phyloP scores from a whole-genome alignment of 2,888 invertebrate genomes.

The Amblyjoppa proteus region DNA sequence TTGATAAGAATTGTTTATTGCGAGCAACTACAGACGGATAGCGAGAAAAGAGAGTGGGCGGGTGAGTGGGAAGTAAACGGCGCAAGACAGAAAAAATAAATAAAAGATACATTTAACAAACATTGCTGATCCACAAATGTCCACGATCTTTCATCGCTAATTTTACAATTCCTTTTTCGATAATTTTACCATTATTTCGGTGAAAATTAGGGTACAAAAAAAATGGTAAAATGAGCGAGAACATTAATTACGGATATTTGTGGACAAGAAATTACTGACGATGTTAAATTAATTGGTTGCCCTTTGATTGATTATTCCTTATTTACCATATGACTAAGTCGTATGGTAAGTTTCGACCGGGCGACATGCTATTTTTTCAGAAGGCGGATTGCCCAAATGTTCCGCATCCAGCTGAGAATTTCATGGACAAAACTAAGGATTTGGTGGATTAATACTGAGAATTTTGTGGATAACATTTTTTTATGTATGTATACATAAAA shows the following conservation, averaged over 20 bases:
- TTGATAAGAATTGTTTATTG: conserved; percentile 5
- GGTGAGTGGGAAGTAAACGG: not conserved
- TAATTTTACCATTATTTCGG: not conserved
- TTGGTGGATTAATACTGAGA: no score
- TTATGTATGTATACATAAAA: no score
- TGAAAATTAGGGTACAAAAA: not conserved
- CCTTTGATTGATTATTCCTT: no score
- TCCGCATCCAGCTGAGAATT: no score
- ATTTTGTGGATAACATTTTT: no score
- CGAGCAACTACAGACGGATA: not conserved
- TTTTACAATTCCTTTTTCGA: not conserved
- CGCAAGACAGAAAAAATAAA: not conserved
- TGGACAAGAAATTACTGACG: not conserved
- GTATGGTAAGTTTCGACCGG: no score
- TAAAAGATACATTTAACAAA: not conserved
- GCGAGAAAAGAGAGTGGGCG: not conserved
- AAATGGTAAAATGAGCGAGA: not conserved
- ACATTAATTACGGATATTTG: not conserved
- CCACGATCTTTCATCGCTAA: not conserved
- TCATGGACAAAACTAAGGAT: no score
- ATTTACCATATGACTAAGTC: no score
- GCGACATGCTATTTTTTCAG: no score
- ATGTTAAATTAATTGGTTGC: not conserved
- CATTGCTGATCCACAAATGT: not conserved
- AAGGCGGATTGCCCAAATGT: no score